Evolutionary conservation across 1,140 invertebrate genomes (phyloP).

Genomic region (Aleiodes sp.): DNA sequence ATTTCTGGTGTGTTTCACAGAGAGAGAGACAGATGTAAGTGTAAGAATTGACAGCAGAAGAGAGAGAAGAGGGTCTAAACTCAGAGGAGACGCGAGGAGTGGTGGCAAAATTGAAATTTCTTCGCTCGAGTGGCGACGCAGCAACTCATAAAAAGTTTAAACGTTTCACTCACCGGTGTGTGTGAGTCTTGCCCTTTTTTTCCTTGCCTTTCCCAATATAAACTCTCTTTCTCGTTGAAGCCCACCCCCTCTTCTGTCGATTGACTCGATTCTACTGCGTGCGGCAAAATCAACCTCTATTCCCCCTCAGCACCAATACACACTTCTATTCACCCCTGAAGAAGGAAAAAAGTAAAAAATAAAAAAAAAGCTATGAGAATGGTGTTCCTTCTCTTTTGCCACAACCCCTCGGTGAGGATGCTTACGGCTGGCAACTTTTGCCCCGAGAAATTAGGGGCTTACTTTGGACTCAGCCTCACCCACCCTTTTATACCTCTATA

Average conservation of each 20-base stretch:
- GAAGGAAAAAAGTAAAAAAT: background rate
- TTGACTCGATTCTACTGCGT: conserved; percentile 55
- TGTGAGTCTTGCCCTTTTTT: conserved; percentile 46
- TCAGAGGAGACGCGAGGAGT: conserved; percentile 17
- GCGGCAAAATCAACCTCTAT: conserved; percentile 30
- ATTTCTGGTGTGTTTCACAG: conserved; percentile 32
- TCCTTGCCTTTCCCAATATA: conserved; percentile 60
- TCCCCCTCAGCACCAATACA: conserved; percentile 5
- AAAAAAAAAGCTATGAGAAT: background rate
- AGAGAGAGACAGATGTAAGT: conserved; percentile 15
- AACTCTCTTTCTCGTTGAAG: conserved; percentile 49
- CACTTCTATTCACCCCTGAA: background rate
- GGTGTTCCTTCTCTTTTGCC: background rate
- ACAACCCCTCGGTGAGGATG: conserved; percentile 43
- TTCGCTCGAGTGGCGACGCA: conserved; percentile 62
- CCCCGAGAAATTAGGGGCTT: conserved; percentile 66
- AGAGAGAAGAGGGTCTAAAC: conserved; percentile 30
- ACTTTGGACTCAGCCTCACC: conserved; percentile 41
- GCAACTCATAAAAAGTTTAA: conserved; percentile 67
- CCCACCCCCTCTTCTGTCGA: conserved; percentile 47
- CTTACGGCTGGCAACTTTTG: conserved; percentile 63
- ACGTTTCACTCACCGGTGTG: conserved; percentile 56
- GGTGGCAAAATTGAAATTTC: conserved; percentile 65
- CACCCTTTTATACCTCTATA: background rate
- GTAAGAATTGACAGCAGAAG: background rate